Evolutionary conservation across 2,888 invertebrate genomes (phyloP).

Genomic region (Xestia rhomboidea): DNA sequence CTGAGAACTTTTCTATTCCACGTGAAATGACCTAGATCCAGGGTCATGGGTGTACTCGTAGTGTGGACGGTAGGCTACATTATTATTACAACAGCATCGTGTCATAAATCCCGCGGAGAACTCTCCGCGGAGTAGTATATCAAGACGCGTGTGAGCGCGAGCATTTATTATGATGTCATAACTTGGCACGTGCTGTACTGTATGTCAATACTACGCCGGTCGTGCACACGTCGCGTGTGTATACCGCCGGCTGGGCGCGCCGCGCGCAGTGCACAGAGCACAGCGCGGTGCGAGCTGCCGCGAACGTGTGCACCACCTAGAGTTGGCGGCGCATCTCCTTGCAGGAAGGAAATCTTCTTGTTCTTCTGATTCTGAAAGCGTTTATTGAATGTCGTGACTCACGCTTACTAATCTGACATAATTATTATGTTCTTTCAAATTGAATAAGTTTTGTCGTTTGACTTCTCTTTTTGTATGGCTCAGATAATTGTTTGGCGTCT

Average conservation of each 20-base stretch:
- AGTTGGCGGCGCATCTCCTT: background rate
- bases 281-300: background rate
- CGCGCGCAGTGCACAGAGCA: too few species aligned
- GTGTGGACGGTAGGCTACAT: background rate
- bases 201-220: background rate
- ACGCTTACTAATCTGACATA: background rate
- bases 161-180: slow-evolving; percentile 37
- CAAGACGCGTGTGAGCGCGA: slow-evolving; percentile 2
- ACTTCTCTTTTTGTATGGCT: background rate
- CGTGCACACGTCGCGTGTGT: background rate
- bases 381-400: background rate
- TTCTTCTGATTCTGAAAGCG: background rate
- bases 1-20: slow-evolving; percentile 11
- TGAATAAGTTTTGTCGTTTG: background rate
- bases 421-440: background rate
- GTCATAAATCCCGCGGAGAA: slow-evolving; percentile 3
- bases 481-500: too few species aligned
- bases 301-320: background rate
- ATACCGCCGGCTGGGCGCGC: too few species aligned
- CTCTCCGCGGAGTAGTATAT: slow-evolving; percentile 25
- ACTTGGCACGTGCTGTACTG: slow-evolving; percentile 20
- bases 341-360: background rate
- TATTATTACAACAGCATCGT: slow-evolving; percentile 9
- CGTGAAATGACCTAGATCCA: slow-evolving; percentile 25
- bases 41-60: background rate